Base-by-base conservation (phyloP, 2,113 vertebrate genomes). In the Limanda limanda region DNA sequence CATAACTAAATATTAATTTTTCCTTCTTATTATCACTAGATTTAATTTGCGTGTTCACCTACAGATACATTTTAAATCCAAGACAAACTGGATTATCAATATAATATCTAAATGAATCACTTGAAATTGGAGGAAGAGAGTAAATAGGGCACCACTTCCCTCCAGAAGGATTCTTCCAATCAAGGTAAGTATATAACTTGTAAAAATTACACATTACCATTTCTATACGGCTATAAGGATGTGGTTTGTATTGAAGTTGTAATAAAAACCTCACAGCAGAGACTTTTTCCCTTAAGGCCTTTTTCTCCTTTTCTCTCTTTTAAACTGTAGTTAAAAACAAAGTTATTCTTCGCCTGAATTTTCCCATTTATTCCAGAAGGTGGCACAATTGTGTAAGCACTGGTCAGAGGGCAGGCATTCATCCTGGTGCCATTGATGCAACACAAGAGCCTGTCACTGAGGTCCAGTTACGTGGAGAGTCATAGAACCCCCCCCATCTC, bases 331-430 rank as follows among this genome's bases (percentile, higher is more conserved):
- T 42, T 42, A 42, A 42, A 63, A 31, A n/a, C 23, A 56, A 51
- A 84, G 14, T 79, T 15, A 24, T 59, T 63, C 21, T 68, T 54
- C 5, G 51, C 21, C n/a, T 7, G 37, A 81, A 35, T 13, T 11
- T 20, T 7, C 75, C 25, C 35, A 66, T 74, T 80, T 74, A 45
- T 31, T 83, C 93, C 94, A 95, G 90, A 67, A 95, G 94, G 92
- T 93, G 94, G 93, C 92, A 90, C 78, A 82, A 86, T 94, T 94
- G 92, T 86, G 92, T 90, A 88, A 90, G 87, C 74, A 56, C 92
- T 86, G 88, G 66, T 75, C 48, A 10, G 65, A 70, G 66, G 63
- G 4, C 62, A 74, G 45, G 13, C 65, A 58, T 86, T 74, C 76
- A 85, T 21, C 51, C 27, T 5, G 58, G 17, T 37, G 58, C 14